Percentiles rank a stretch among this genome's conserved stretches.
Evolutionary conservation across 2,888 invertebrate species (phyloP).

Genomic region (Perizoma affinitatum): DNA sequence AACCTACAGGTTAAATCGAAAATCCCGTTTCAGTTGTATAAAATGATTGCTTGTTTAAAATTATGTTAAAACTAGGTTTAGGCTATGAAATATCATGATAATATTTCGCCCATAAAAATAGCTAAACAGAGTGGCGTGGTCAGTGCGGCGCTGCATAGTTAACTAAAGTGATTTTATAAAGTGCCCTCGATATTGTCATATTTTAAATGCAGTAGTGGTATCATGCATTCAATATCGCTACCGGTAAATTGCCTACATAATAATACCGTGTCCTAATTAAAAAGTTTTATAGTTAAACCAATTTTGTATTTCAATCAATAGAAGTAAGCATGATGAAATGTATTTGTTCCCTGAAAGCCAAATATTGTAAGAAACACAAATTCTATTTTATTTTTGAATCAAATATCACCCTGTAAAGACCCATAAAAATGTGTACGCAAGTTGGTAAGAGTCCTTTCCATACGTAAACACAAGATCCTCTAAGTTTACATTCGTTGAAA

Average conservation of each 20-base stretch:
- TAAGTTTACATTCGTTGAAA: slow-evolving; percentile 19
- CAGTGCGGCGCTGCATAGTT: slow-evolving; percentile 56
- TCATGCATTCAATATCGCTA: background rate
- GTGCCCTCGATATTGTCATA: slow-evolving; percentile 54
- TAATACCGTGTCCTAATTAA: background rate
- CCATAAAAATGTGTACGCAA: slow-evolving; percentile 44
- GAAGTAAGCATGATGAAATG: too few relatives aligned
- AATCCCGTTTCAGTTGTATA: too few relatives aligned
- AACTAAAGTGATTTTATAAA: slow-evolving; percentile 69
- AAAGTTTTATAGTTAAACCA: too few relatives aligned
- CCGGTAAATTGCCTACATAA: background rate
- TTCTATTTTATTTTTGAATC: background rate
- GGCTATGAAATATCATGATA: slow-evolving; percentile 41
- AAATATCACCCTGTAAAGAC: slow-evolving; percentile 19
- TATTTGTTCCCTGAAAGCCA: background rate
- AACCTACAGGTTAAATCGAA: too few relatives aligned
- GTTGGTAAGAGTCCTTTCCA: slow-evolving; percentile 32
- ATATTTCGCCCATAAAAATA: slow-evolving; percentile 55
- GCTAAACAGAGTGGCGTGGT: slow-evolving; percentile 44
- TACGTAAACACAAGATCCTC: slow-evolving; percentile 19
- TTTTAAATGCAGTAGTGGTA: background rate
- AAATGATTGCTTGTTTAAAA: too few relatives aligned
- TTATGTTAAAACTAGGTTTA: slow-evolving; percentile 34
- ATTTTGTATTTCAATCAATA: too few relatives aligned
- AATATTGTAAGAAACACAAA: background rate